These are phyloP conservation scores for Ammodytes dubius DNA, from an alignment of 2,113 vertebrate genomes.

Conservation along the genomic window DNA sequence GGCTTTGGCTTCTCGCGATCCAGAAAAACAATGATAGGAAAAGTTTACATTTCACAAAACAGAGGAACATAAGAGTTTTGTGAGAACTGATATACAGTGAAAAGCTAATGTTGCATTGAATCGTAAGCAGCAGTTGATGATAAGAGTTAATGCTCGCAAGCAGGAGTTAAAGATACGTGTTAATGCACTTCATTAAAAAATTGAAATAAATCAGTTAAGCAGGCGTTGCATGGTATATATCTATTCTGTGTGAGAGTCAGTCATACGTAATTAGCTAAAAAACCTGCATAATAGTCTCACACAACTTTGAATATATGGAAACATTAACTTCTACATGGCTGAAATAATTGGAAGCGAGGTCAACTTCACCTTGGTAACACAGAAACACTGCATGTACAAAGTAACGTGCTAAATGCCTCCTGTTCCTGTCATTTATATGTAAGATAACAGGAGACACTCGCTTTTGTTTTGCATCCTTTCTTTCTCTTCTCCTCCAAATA, in stretches of 20 bases:
- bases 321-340: neutral
- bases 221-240: neutral
- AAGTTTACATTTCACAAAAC: neutral
- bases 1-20: constrained; percentile 59
- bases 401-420: constrained; percentile 4
- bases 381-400: neutral
- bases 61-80: neutral
- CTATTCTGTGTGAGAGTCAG: neutral
- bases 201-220: neutral
- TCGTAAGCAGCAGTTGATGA: constrained; percentile 32
- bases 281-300: neutral
- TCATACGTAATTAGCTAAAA: neutral
- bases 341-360: constrained; percentile 7
- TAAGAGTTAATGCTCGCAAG: no score
- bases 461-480: neutral
- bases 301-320: neutral
- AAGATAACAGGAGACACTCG: neutral
- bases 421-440: neutral
- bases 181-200: constrained; percentile 14
- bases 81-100: neutral
- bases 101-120: constrained; percentile 59
- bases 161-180: no score
- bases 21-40: constrained; percentile 28
- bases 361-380: neutral
- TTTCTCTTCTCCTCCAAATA: constrained; percentile 3